Evolutionary conservation across 2,113 vertebrate species (phyloP).

Genomic region (Semnornis frantzii): DNA sequence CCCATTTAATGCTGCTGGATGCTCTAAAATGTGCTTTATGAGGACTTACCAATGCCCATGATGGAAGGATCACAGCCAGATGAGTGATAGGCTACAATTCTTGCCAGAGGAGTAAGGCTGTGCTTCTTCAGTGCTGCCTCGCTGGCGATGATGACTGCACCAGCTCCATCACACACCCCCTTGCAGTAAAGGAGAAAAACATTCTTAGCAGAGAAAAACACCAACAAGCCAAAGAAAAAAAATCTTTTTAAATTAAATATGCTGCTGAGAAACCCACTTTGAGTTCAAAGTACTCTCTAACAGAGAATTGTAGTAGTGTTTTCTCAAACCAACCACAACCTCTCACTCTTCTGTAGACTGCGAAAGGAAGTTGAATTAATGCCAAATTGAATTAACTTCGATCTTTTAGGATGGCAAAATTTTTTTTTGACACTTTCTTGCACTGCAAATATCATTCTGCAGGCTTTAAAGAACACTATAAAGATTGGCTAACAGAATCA

Average conservation of each 20-base stretch:
- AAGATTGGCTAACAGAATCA: too few relatives aligned
- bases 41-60: conserved; percentile 94
- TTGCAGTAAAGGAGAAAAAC: conserved; percentile 41
- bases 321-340: neutral
- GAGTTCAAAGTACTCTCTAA: neutral
- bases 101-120: conserved; percentile 90
- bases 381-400: neutral
- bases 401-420: neutral
- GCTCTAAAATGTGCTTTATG: neutral
- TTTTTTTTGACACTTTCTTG: neutral
- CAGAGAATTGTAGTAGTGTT: neutral
- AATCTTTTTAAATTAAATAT: neutral
- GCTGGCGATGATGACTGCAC: conserved; percentile 88
- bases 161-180: conserved; percentile 95
- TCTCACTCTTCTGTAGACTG: neutral
- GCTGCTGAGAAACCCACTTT: neutral
- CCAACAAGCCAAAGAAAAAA: neutral
- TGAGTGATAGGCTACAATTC: conserved; percentile 89
- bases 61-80: conserved; percentile 94
- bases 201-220: neutral
- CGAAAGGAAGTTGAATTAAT: neutral
- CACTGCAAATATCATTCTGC: neutral
- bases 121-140: conserved; percentile 92
- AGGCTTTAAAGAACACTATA: neutral
- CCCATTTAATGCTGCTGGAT: neutral